Base-by-base conservation (phyloP, 2,113 vertebrate genomes). In the Peromyscus polionotus region DNA sequence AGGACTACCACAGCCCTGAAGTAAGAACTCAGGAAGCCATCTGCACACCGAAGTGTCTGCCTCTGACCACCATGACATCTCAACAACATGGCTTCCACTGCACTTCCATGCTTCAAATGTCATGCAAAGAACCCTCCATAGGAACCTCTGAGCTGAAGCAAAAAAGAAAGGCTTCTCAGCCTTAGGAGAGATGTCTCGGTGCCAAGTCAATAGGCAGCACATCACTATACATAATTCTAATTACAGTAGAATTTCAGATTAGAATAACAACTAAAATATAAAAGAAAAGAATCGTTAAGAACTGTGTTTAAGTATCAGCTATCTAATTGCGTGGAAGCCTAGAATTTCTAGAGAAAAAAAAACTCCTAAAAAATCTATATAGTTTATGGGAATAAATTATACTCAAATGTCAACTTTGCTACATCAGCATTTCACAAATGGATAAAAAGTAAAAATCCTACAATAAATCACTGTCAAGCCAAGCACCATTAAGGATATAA, bases 391-490 rank as follows among this genome's bases (percentile, higher is more conserved):
- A n/a, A 26, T 63, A 89, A 65, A 80, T 81, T 96, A 93, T 95
- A 93, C 90, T 77, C 61, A 93, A 93, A 83, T 96, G 54, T 65
- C 81, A 87, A 63, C 85, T 75, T 81, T 81, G 73, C 72, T 42
- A 77, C 5, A 39, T 17, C 2, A 17, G 80, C 81, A 91, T 57
- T 95, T 83, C 22, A 83, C 33, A 65, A 92, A 39, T 14, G 89
- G 31, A 11, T 88, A 88, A 75, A 68, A 26, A 48, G 0, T 36
- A 72, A 85, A 79, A 94, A 14, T 68, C 0, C 61, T 45, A 57
- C 45, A 88, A 91, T 72, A 80, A 87, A 90, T 90, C 7, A 81
- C 42, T 84, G 73, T 67, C 20, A 45, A 93, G 26, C 26, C 48
- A 90, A 86, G 48, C 26, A 45, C 59, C 73, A 73, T 80, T 75